Conservation (phyloP, 1,140 invertebrate species). For the Papilio polyxenes region DNA sequence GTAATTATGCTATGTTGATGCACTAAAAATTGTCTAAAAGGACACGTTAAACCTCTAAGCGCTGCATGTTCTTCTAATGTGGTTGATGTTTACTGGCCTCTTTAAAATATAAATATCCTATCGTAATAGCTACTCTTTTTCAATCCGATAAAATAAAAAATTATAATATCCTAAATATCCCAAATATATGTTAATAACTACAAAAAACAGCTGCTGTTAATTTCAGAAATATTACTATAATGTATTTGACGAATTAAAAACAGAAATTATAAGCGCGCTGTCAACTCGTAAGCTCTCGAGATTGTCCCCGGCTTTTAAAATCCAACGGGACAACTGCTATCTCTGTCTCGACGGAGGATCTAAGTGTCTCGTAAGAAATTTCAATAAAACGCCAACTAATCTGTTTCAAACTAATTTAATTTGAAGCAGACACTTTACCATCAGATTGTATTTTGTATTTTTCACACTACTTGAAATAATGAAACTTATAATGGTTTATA, state of each 20-base stretch:
- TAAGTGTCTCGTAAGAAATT: conserved; percentile 38
- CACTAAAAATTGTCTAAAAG: too few relatives aligned
- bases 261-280: conserved; percentile 26
- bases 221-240: background rate
- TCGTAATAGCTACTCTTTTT: too few relatives aligned
- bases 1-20: too few relatives aligned
- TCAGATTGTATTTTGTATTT: conserved; percentile 20
- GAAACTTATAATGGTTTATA: background rate
- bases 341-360: conserved; percentile 26
- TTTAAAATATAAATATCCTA: too few relatives aligned
- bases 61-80: too few relatives aligned
- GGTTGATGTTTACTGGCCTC: too few relatives aligned
- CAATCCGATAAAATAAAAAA: too few relatives aligned
- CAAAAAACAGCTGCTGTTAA: background rate
- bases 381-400: conserved; percentile 33
- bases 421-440: conserved; percentile 29
- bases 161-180: too few relatives aligned
- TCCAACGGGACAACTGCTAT: conserved; percentile 37
- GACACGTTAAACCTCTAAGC: too few relatives aligned
- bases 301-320: conserved; percentile 31
- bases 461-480: background rate
- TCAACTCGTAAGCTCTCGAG: conserved; percentile 26
- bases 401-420: conserved; percentile 38
- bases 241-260: conserved; percentile 6
- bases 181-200: background rate